Evolutionary conservation across 2,797 vertebrate species (phyloP).

Genomic region (Amniataba percoides): DNA sequence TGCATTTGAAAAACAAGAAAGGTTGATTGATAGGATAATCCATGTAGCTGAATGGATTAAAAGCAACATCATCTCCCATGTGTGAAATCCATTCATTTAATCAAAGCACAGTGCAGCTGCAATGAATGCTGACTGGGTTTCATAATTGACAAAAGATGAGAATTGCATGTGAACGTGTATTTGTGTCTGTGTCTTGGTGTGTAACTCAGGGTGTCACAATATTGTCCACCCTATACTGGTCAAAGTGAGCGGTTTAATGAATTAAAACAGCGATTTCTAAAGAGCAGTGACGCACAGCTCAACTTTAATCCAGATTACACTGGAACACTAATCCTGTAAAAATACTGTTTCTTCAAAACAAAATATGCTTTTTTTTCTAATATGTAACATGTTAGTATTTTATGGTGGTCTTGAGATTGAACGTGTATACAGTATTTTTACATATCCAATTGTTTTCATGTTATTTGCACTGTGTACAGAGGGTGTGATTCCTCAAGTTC

Average conservation of each 20-base stretch:
- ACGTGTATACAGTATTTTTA: neutral
- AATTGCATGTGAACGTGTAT: neutral
- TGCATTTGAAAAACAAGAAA: slow-evolving; percentile 50
- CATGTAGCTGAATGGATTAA: slow-evolving; percentile 62
- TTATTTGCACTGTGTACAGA: slow-evolving; percentile 6
- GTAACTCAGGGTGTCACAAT: slow-evolving; percentile 22
- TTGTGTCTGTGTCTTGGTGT: slow-evolving; percentile 16
- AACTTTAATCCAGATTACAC: slow-evolving; percentile 85
- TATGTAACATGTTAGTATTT: neutral
- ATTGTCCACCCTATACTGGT: slow-evolving; percentile 40
- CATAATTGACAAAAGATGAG: slow-evolving; percentile 5
- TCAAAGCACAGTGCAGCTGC: slow-evolving; percentile 45
- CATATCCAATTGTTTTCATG: slow-evolving; percentile 1
- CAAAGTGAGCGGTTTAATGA: slow-evolving; percentile 75
- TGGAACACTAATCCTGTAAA: slow-evolving; percentile 78
- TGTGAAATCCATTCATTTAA: slow-evolving; percentile 75
- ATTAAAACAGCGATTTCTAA: slow-evolving; percentile 79
- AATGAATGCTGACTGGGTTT: slow-evolving; percentile 4
- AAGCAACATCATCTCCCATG: slow-evolving; percentile 52
- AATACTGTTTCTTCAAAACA: slow-evolving; percentile 71
- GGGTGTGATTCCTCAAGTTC: slow-evolving; percentile 21
- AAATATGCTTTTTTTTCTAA: slow-evolving; percentile 40
- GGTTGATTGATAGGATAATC: slow-evolving; percentile 64
- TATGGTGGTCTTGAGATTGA: neutral
- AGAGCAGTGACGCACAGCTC: slow-evolving; percentile 79